Evolutionary conservation across 2,113 vertebrate genomes (phyloP), one percentile per base, ranked within the genome.

Genomic region (Rhipidura dahli): DNA sequence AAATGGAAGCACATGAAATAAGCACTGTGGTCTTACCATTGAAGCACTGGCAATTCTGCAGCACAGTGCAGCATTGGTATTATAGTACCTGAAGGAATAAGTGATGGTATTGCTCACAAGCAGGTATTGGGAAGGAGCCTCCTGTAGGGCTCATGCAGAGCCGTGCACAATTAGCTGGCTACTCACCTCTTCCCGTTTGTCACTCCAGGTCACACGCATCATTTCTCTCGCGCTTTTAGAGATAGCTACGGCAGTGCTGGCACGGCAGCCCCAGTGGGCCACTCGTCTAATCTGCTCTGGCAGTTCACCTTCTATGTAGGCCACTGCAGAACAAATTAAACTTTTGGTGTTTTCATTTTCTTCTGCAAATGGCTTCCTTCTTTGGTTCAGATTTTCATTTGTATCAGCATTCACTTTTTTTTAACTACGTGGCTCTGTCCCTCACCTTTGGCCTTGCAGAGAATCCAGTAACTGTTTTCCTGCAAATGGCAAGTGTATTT

Each of bases 281-380:
- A 1, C 64, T 96, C 13, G 9, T 90, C 85, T 96, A 92, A 95
- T 95, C 68, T 89, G 85, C 90, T 83, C 64, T 92, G 94, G 96
- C 96, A 93, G 86, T 37, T 92, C 5, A 4, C 81, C 71, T 77
- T 42, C 61, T 94, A 83, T 94, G 56, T 93, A 96, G 96, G 93
- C 83, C 86, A 90, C 65, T 44, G 83, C 80, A 87, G 84, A 92
- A 57, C 68, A 75, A 86, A 94, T 80, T 63, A 80, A 56, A 80
- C 44, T 81, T 90, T 57, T 39, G 56, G 40, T 92, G 69, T 68
- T 51, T 81, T 88, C 31, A 6, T 71, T 37, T 76, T 71, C 59
- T 88, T 91, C 59, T 88, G 39, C 27, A 77, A 66, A 66, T 37
- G 71, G 56, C n/a, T 80, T 64, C 56, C 87, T 76, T 66, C 68